Base-by-base conservation (phyloP, 1,140 invertebrate species). In the Pteromalus puparum region DNA sequence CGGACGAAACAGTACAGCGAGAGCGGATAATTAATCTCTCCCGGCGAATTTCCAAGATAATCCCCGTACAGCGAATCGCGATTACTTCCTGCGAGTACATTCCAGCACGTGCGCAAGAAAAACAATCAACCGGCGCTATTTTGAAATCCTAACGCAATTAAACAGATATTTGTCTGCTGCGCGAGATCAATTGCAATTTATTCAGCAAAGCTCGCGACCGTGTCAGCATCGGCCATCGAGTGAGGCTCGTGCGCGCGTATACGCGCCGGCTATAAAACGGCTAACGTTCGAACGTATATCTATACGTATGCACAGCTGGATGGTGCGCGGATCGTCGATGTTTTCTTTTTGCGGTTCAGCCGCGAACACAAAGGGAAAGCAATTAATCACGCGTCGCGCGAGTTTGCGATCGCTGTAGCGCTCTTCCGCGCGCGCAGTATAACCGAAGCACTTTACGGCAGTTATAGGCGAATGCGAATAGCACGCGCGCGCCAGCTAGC, bases 181-280 rank as follows among this genome's bases (percentile, higher is more conserved):
- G 7, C 18, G 61, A 82, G 73, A 82, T 82, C 76, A 76, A 82
- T 68, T 28, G 61, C 15, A 42, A 76, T 48, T 75, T 65, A 82
- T 76, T 82, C 67, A 28, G 53, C 13, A 67, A 24, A 82, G 24
- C 72, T 73, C 72, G 70, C 48, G 18, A 3, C 2, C 48, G 21
- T 6, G 5, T 18, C 38, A 42, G 53, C 53, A n/a, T n/a, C 18
- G 48, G 9, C 21, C 53, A n/a, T n/a, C 18, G 48, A 53, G 48
- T 21, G 28, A 72, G 1, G 28, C 34, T 1, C 34, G n/a, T n/a
- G n/a, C n/a, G n/a, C 34, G 68, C 28, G 10, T 34, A 72, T 30
- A 72, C 48, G 12, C 6, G 24, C 4, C 76, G 1, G 76, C 77
- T n/a, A 79, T 79, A 38, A 79, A 79, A 79, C 18, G 13, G 21